Conservation (phyloP, 2,797 vertebrate species). For the Clarias laeviceps region DNA sequence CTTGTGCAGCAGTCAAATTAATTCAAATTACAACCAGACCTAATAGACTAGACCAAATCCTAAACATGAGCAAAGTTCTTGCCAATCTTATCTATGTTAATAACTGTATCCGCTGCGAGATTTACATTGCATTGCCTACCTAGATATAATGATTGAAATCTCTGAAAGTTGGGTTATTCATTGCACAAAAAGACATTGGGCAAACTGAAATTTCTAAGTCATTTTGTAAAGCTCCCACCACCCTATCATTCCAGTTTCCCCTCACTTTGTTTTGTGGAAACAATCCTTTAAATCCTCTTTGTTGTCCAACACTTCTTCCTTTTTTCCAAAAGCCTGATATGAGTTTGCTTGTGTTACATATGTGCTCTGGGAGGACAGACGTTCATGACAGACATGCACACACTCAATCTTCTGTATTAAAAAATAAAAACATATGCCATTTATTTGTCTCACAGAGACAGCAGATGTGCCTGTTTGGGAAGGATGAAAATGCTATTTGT, state of each 20-base stretch:
- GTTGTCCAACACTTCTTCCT: constrained; percentile 50
- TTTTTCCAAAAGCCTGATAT: constrained; percentile 47
- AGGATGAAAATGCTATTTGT: constrained; percentile 31
- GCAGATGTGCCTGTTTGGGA: constrained; percentile 41
- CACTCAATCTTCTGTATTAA: background rate
- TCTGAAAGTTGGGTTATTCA: constrained; percentile 33
- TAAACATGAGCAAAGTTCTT: constrained; percentile 22
- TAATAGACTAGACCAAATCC: constrained; percentile 33
- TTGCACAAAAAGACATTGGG: constrained; percentile 39
- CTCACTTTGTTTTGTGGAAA: constrained; percentile 54
- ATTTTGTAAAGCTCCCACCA: constrained; percentile 39
- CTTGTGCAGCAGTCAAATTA: constrained; percentile 15
- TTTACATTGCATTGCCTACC: constrained; percentile 3
- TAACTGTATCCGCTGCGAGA: background rate
- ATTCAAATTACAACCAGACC: constrained; percentile 1
- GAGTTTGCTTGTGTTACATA: constrained; percentile 49
- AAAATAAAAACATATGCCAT: constrained; percentile 33
- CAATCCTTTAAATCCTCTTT: constrained; percentile 30
- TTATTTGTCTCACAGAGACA: constrained; percentile 34
- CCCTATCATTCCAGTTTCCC: constrained; percentile 17
- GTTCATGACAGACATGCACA: constrained; percentile 25
- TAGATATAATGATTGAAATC: constrained; percentile 3
- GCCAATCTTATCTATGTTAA: background rate
- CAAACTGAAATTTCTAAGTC: constrained; percentile 45
- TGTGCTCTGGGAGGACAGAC: constrained; percentile 40